Evolutionary conservation across 2,113 vertebrate genomes (phyloP), one percentile per base, ranked within the genome.

Genomic region (Sturnus vulgaris): DNA sequence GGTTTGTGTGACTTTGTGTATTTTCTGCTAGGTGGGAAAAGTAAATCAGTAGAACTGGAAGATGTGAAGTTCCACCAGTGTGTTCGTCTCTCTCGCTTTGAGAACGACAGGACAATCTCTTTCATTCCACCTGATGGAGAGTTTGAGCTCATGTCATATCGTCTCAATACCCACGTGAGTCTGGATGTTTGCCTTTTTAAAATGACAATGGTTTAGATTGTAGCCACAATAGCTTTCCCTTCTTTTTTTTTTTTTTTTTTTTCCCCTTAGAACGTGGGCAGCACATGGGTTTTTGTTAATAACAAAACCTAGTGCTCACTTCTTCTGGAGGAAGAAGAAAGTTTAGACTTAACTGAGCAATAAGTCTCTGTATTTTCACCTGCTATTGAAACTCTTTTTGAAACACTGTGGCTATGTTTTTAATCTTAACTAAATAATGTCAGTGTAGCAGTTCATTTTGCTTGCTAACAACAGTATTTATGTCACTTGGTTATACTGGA

Each of bases 61-160:
- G 99, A 99, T 42, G 98, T 99, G 9, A 99, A 99, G 93, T 99
- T 99, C 65, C 98, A 99, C 95, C 99, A 99, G 96, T 99, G 99
- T 9, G 99, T 99, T 8, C 98, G 99, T 35, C 98, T 99, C 27
- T 99, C 98, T 44, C 98, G 99, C 94, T 99, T 99, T 27, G 99
- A 99, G 83, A 99, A 99, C 3, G 98, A 99, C 95, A 97, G 99
- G 90, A 99, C 99, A 5, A 99, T 99, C 94, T 99, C 99, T 70
- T 99, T 99, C 96, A 99, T 99, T 40, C 99, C 99, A 0, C 99
- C 98, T 0, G 99, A 99, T 4, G 99, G 99, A 30, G 99, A 99
- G 97, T 99, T 99, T 88, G 99, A 99, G 75, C 98, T 99, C 93
- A 99, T 99, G 99, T 99, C 98, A 0, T 99, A 99, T 70, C 98